These are phyloP conservation scores for Pelagia noctiluca DNA, from an alignment of 30 jellyfish, hydroid and myxozoan species.

Conservation along the genomic window DNA sequence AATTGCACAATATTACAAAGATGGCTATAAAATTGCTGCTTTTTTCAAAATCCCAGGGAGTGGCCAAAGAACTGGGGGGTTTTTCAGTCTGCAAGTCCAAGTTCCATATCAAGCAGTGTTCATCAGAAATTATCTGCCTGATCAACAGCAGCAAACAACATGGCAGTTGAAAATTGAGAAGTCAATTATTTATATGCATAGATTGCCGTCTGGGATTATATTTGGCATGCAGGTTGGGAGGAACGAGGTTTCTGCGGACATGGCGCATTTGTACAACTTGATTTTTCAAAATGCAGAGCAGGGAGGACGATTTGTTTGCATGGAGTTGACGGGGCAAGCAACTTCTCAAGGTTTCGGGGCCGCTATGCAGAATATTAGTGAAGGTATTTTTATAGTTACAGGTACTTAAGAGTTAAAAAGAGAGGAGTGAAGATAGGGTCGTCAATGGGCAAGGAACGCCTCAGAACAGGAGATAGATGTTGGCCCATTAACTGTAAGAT, in stretches of 20 bases:
- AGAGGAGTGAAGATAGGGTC: too few species aligned
- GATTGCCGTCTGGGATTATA: conserved; percentile 45
- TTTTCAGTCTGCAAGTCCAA: conserved; percentile 6
- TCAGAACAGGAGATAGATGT: too few species aligned
- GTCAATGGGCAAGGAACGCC: too few species aligned
- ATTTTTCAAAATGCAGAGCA: conserved; percentile 14
- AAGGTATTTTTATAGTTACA: conserved; percentile 37
- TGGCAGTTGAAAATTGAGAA: conserved; percentile 60
- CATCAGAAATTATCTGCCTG: background rate
- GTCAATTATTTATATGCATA: conserved; percentile 34
- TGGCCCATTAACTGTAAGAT: too few species aligned
- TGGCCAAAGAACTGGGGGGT: conserved; percentile 8
- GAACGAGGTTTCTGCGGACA: background rate
- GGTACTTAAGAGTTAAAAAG: too few species aligned
- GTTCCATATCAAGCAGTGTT: conserved; percentile 21
- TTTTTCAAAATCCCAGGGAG: conserved; percentile 57
- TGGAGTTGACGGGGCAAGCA: conserved; percentile 62
- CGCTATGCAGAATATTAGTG: conserved; percentile 21
- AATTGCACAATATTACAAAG: conserved; percentile 54
- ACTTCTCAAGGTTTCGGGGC: conserved; percentile 53
- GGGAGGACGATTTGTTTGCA: conserved; percentile 69
- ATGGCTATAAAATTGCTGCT: conserved; percentile 26
- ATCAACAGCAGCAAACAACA: background rate
- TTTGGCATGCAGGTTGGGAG: background rate
- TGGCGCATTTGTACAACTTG: conserved; percentile 27